Base-by-base conservation (phyloP, 2,888 invertebrate genomes). In the Tachina lurida region DNA sequence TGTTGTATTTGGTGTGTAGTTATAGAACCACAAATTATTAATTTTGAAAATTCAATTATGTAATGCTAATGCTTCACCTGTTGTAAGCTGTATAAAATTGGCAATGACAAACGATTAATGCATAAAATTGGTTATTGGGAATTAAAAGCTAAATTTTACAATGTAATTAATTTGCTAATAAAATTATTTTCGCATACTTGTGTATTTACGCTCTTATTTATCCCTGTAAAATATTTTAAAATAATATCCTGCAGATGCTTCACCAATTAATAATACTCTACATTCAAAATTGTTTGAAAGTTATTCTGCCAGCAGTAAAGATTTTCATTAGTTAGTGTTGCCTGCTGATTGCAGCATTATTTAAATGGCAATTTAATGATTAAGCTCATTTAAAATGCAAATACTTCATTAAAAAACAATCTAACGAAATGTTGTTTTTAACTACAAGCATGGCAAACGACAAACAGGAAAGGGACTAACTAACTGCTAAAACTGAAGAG, bases 341-440 rank as follows among this genome's bases (percentile, higher is more conserved):
- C 56, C 43, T 70, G 68, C 52, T 78, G 73, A 74, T 85, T 77
- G 74, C 73, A 81, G 77, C 71, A 81, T 74, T 63, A 84, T 81
- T 82, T 71, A 58, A 79, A 86, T 78, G 77, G 62, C 71, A 76
- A 54, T 86, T 79, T 79, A 86, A 83, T 76, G 76, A 86, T 83
- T 76, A 54, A 79, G 67, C 73, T 75, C 83, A 86, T 86, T 83
- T 68, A 83, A 79, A 79, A 79, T 86, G 79, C 71, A 80, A 86
- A 83, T 83, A 71, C 71, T 86, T 86, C 65, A 86, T 86, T 86
- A 83, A 76, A 71, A 62, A 86, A 76, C 67, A 81, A 78, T 81
- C 56, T 45, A 70, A 63, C 13, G 22, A 68, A 65, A 49, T 52
- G 49, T 39, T 45, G 31, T 10, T 62, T 5, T 5, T 0, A 31